Conservation (phyloP, 1,140 invertebrate species). For the Plutomurus gul region DNA sequence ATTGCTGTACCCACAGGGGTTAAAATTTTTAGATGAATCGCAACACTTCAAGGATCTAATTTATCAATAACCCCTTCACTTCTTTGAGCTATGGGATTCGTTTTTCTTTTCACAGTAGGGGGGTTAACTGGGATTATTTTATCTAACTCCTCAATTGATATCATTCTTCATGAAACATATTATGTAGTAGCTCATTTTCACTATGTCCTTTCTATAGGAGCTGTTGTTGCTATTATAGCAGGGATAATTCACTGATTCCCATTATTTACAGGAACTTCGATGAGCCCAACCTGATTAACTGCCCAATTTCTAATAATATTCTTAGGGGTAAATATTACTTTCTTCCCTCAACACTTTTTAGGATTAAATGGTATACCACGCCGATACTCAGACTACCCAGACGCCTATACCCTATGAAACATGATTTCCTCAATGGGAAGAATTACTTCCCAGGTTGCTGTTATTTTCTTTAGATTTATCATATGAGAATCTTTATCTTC, state of each 20-base stretch:
- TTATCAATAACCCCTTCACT: slow-evolving; percentile 63
- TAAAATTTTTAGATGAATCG: slow-evolving; percentile 72
- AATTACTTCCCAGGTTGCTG: slow-evolving; percentile 62
- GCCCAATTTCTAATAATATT: slow-evolving; percentile 62
- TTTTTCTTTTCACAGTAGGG: slow-evolving; percentile 71
- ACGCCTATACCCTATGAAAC: slow-evolving; percentile 68
- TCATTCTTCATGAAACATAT: slow-evolving; percentile 73
- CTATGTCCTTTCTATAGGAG: slow-evolving; percentile 69
- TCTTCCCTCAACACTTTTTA: slow-evolving; percentile 76
- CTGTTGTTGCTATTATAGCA: slow-evolving; percentile 73
- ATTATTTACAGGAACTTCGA: slow-evolving; percentile 61
- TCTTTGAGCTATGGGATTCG: slow-evolving; percentile 70
- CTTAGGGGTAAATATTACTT: slow-evolving; percentile 67
- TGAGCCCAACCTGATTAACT: slow-evolving; percentile 61
- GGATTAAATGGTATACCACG: slow-evolving; percentile 73
- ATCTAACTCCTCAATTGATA: slow-evolving; percentile 73
- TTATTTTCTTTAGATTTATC: slow-evolving; percentile 65
- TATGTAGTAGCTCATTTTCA: slow-evolving; percentile 78
- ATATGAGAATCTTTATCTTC: slow-evolving; percentile 59
- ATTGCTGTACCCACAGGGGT: slow-evolving; percentile 69
- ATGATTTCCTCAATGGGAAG: slow-evolving; percentile 67
- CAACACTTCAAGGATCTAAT: slow-evolving; percentile 63
- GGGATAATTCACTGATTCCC: slow-evolving; percentile 71
- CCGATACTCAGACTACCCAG: slow-evolving; percentile 73
- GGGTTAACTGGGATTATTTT: slow-evolving; percentile 69